Base-by-base conservation (phyloP, 2,113 vertebrate genomes). In the Bolborhynchus lineola region DNA sequence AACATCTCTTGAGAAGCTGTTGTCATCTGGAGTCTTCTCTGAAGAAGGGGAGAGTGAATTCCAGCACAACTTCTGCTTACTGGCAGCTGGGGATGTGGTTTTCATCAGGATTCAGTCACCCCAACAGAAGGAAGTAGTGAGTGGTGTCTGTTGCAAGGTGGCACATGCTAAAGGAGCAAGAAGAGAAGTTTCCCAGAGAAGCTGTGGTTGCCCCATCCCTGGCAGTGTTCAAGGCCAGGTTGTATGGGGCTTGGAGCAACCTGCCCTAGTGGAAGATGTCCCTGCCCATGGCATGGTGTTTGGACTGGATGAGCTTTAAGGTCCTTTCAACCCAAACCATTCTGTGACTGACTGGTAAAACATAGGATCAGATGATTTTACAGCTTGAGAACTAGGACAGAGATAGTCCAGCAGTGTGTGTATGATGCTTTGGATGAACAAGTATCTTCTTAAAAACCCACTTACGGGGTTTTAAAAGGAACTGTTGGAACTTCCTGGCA, bases 71-170 rank as follows among this genome's bases (percentile, higher is more conserved):
- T n/a, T 79, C 16, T n/a, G 7, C 29, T 81, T 70, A 3, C 60
- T 90, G 68, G 2, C 65, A 70, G 55, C 86, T 41, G 42, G 33
- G 60, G 64, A 44, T 0, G 2, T 63, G 31, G 20, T 50, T 25
- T 88, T 26, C 20, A 3, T 42, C 59, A 83, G 78, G 6, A 31
- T 83, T 65, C 19, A 17, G 37, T 52, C 3, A 0, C 28, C 20
- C 49, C 69, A 49, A 37, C 64, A 52, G 39, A 59, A 50, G 82
- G 50, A 77, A 11, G 31, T 5, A 11, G 6, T 3, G 0, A 12
- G 31, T 35, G 20, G 2, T 44, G 9, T 9, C 42, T 0, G 0
- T 24, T 21, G 1, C 52, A 6, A 28, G 8, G 23, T 64, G 28
- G 25, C 71, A 13, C 4, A 11, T 11, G 44, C 26, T 11, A 11